Evolutionary conservation across 2,797 vertebrate genomes (phyloP), one percentile per base, ranked within the genome.

Genomic region (Scomberomorus guttatus): DNA sequence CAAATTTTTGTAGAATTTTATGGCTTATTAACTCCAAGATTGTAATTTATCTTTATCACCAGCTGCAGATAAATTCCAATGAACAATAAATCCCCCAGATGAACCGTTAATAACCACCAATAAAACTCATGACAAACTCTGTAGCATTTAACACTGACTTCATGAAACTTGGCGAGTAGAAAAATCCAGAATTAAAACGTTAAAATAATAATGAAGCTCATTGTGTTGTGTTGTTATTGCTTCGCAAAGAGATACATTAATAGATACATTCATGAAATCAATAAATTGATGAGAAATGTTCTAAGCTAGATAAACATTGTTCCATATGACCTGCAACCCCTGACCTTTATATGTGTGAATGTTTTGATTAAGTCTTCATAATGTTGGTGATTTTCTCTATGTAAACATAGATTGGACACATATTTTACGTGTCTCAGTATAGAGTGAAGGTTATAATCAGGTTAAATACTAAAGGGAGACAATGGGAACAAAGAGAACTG

Each of bases 81-180:
- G 15, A 75, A 24, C 70, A 60, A 60, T 60, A 50, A 64, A 59
- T 6, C 48, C n/a, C 63, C 4, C 10, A 13, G 4, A 64, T 69
- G 24, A 75, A 24, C 37, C 12, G 27, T 34, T 60, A 58, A 65
- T 65, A 75, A 79, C 22, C n/a, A 42, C 9, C 58, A 55, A 18
- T 72, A 62, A 67, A 58, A 46, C 50, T 20, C 55, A 39, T 34
- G 7, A 75, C 56, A 44, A 50, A 54, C 58, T 59, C 37, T 11
- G 7, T 17, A 48, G 51, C 15, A 57, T 72, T 63, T 27, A 51
- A 66, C 34, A n/a, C 12, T 10, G 42, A 37, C 17, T 51, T 69
- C 50, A 65, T 70, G 75, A 60, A 65, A 58, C 27, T 27, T 60
- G 34, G 54, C 20, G 22, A 10, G 11, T 32, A 32, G 29, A 32